Percentiles rank a stretch among this genome's conserved stretches.
Evolutionary conservation across 2,113 vertebrate genomes (phyloP).

Genomic region (Zingel zingel): DNA sequence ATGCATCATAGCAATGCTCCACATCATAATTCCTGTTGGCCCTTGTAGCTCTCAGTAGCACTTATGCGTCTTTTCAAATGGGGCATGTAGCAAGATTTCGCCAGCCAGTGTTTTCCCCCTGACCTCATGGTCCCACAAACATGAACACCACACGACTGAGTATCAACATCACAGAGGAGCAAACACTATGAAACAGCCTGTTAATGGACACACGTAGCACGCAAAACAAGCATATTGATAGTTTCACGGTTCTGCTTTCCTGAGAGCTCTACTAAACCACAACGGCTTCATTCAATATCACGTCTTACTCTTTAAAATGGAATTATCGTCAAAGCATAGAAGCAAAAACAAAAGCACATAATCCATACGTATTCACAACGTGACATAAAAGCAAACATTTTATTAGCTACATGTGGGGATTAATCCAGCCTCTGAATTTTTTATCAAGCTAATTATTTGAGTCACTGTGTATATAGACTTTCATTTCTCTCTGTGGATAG

Average conservation of each 20-base stretch:
- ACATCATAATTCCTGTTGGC: conserved; percentile 1
- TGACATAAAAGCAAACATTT: neutral
- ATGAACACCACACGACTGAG: conserved; percentile 1
- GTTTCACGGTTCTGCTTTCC: neutral
- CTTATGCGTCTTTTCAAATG: conserved; percentile 30
- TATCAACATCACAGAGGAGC: neutral
- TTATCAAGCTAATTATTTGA: conserved; percentile 39
- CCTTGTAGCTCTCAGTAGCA: neutral
- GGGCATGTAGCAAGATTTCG: conserved; percentile 12
- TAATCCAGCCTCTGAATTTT: conserved; percentile 18
- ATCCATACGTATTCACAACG: neutral
- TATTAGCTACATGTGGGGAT: neutral
- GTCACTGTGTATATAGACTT: conserved; percentile 1
- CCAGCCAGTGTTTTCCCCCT: neutral
- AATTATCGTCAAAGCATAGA: conserved; percentile 1
- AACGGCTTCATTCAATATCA: neutral
- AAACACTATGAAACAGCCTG: neutral
- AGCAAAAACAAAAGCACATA: conserved; percentile 27
- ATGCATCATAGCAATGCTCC: conserved; percentile 23
- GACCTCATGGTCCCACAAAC: neutral
- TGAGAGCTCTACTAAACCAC: neutral
- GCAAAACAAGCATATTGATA: neutral
- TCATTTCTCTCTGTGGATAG: neutral
- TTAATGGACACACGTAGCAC: neutral
- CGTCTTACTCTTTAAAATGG: neutral